Evolutionary conservation across 2,113 vertebrate genomes (phyloP).

Genomic region (Phodopus roborovskii): DNA sequence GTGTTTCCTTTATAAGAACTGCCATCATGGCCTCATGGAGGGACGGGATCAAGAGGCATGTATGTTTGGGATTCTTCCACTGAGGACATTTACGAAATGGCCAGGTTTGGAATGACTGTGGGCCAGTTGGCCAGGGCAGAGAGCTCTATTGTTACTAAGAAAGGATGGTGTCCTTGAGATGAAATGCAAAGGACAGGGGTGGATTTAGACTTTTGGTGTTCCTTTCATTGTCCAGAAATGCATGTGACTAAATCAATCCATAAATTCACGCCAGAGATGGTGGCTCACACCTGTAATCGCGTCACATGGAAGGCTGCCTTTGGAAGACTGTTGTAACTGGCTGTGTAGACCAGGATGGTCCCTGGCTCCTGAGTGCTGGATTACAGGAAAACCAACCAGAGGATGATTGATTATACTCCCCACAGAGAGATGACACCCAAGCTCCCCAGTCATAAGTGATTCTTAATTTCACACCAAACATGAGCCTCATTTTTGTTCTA

Average conservation of each 20-base stretch:
- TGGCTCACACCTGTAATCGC: not conserved
- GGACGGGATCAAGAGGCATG: not conserved
- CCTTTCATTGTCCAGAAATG: not conserved
- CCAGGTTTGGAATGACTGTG: not conserved
- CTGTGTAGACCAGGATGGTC: not conserved
- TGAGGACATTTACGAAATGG: not conserved
- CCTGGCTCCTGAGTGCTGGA: not conserved
- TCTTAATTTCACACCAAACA: not conserved
- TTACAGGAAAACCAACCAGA: not conserved
- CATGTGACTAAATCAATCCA: not conserved
- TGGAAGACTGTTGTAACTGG: not conserved
- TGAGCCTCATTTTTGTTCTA: not conserved
- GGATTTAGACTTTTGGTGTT: not conserved
- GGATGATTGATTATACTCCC: no score
- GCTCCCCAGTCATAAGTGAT: not conserved
- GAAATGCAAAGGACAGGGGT: not conserved
- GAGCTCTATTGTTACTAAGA: not conserved
- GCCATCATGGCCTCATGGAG: no score
- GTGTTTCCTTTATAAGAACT: no score
- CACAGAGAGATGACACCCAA: not conserved
- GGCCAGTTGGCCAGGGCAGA: not conserved
- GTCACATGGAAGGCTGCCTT: not conserved
- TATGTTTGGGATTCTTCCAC: not conserved
- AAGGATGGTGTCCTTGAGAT: not conserved
- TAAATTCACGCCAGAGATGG: not conserved